Base-by-base conservation (phyloP, 2,888 invertebrate species). In the Nomada flava region DNA sequence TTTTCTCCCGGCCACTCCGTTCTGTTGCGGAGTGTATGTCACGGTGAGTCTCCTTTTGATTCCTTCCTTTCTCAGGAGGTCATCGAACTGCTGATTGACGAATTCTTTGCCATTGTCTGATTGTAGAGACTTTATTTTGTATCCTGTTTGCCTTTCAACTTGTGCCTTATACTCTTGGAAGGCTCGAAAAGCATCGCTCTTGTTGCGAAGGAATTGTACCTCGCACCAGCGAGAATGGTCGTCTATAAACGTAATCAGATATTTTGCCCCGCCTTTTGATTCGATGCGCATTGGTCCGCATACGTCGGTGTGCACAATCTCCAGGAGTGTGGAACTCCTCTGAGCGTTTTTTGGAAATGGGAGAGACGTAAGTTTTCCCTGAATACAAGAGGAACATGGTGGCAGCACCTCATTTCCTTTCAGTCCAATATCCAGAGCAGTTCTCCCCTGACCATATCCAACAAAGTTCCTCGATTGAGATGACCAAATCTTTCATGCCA, bases 81-180 rank as follows among this genome's bases (percentile, higher is more conserved):
- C n/a, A 55, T 71, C 52, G 18, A 71, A 62, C 11, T 60, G 50
- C 5, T 42, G 29, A n/a, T 52, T 60, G 11, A 47, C 29, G 20
- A 52, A 71, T 62, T 71, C 62, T 11, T 36, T 29, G 29, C 42
- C 71, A n/a, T 71, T 71, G 60, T 71, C 62, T 1, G 62, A 62
- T 60, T 62, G 50, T 18, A 62, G 42, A n/a, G 2, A 18, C n/a
- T 62, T 71, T 7, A 71, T 71, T 26, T 60, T 50, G 15, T 10
- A 26, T 36, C 62, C 62, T 15, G 29, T 71, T 26, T 20, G 71
- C 4, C 62, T 71, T 29, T 71, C 50, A 42, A 42, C 71, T 20
- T 44, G 26, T 7, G 9, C 20, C 36, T 60, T 71, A 26, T 26
- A 71, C 11, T 71, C 50, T 52, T 44, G 42, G 29, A 69, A 59